Conservation (phyloP, 2,113 vertebrate species). For the Ailurus styani region DNA sequence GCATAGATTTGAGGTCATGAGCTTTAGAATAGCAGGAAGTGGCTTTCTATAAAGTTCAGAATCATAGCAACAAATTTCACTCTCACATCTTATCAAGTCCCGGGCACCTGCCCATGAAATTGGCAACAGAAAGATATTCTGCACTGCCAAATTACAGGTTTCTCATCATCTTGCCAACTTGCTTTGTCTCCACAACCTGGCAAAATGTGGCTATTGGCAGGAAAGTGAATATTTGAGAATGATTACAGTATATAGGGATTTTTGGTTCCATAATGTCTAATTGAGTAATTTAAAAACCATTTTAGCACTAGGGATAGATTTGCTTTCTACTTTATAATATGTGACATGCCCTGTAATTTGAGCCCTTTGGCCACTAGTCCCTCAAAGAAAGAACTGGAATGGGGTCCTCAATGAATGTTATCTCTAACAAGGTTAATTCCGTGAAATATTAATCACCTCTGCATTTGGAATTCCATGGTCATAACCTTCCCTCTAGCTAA, state of each 20-base stretch:
- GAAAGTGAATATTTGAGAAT: slow-evolving; percentile 58
- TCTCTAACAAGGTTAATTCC: background rate
- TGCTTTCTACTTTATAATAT: background rate
- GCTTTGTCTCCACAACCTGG: slow-evolving; percentile 59
- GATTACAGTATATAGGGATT: slow-evolving; percentile 38
- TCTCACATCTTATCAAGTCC: slow-evolving; percentile 48
- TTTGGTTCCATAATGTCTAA: slow-evolving; percentile 53
- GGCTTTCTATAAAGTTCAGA: slow-evolving; percentile 23
- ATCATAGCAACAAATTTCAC: slow-evolving; percentile 37
- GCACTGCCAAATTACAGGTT: slow-evolving; percentile 39
- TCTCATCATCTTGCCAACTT: slow-evolving; percentile 54
- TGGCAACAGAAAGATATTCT: slow-evolving; percentile 51
- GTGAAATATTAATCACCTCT: slow-evolving; percentile 15
- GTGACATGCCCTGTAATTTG: background rate
- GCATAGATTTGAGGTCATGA: background rate
- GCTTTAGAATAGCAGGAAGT: slow-evolving; percentile 32
- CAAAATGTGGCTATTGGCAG: slow-evolving; percentile 61
- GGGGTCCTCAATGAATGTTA: background rate
- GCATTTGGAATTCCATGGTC: background rate
- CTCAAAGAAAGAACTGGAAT: slow-evolving; percentile 10
- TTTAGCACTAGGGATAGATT: slow-evolving; percentile 23
- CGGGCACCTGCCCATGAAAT: slow-evolving; percentile 56
- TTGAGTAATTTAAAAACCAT: slow-evolving; percentile 55
- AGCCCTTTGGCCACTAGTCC: background rate
- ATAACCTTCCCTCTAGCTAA: background rate